phyloP scores from a whole-genome alignment of 2,797 vertebrate species.

The Ataeniobius toweri region DNA sequence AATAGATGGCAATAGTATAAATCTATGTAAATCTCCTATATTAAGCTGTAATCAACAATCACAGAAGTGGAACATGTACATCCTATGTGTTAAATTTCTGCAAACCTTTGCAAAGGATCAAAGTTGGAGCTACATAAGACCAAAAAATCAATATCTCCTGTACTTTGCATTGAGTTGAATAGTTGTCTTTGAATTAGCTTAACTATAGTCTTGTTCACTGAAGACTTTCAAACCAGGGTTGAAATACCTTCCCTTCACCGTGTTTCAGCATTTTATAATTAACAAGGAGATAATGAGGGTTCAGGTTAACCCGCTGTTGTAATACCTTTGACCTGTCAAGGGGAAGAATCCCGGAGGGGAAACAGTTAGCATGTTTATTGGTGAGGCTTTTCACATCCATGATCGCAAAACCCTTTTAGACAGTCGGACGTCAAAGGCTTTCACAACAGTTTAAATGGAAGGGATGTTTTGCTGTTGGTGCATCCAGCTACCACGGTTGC shows the following conservation, averaged over 20 bases:
- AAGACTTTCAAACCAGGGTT: too few species aligned
- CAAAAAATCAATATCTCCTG: background rate
- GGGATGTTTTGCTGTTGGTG: too few species aligned
- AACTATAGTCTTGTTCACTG: too few species aligned
- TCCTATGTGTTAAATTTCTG: background rate
- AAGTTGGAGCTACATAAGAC: background rate
- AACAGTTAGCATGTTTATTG: background rate
- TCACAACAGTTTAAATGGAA: too few species aligned
- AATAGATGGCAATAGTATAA: background rate
- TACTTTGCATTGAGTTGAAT: background rate
- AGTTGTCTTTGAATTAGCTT: background rate
- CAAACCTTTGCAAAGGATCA: background rate
- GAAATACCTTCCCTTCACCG: too few species aligned
- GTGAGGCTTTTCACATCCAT: background rate
- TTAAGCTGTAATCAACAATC: background rate
- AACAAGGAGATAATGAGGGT: too few species aligned
- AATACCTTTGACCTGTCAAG: background rate
- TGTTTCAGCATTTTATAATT: too few species aligned
- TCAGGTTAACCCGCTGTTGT: too few species aligned
- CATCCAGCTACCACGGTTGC: too few species aligned
- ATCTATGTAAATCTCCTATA: background rate
- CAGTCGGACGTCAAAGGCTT: background rate
- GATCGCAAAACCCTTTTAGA: too few species aligned
- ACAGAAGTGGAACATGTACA: background rate
- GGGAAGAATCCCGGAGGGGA: background rate